Evolutionary conservation across 2,113 vertebrate genomes (phyloP).

Genomic region (Cisticola juncidis): DNA sequence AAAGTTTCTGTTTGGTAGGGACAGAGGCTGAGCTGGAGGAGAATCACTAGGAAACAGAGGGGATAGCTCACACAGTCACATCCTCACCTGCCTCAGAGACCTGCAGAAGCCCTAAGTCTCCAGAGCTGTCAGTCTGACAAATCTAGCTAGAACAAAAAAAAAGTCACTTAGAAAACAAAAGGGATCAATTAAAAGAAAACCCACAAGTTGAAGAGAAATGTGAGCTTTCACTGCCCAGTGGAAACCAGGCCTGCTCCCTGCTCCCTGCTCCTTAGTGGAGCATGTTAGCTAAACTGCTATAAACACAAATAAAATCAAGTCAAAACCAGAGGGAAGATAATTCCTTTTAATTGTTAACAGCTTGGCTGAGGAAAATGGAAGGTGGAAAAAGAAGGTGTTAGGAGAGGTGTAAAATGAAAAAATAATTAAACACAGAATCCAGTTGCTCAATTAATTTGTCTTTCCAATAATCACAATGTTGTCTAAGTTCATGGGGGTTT

Average conservation of each 20-base stretch:
- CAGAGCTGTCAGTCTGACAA: not conserved
- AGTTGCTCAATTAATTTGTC: not conserved
- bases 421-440: not conserved
- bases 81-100: not conserved
- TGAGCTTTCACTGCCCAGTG: not conserved
- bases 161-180: constrained; percentile 19
- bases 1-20: not conserved
- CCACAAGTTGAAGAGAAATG: not conserved
- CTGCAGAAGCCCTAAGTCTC: not conserved
- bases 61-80: not conserved
- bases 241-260: constrained; percentile 34
- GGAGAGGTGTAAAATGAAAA: not conserved
- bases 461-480: not conserved
- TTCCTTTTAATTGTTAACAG: constrained; percentile 63
- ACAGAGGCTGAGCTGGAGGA: not conserved
- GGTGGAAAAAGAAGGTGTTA: constrained; percentile 4
- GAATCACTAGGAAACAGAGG: not conserved
- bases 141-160: not conserved
- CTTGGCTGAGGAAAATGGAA: constrained; percentile 10
- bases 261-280: not conserved
- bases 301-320: constrained; percentile 62
- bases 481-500: not conserved
- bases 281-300: constrained; percentile 40
- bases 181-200: not conserved
- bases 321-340: constrained; percentile 52